Base-by-base conservation (phyloP, 2,113 vertebrate genomes). In the Ictidomys tridecemlineatus region DNA sequence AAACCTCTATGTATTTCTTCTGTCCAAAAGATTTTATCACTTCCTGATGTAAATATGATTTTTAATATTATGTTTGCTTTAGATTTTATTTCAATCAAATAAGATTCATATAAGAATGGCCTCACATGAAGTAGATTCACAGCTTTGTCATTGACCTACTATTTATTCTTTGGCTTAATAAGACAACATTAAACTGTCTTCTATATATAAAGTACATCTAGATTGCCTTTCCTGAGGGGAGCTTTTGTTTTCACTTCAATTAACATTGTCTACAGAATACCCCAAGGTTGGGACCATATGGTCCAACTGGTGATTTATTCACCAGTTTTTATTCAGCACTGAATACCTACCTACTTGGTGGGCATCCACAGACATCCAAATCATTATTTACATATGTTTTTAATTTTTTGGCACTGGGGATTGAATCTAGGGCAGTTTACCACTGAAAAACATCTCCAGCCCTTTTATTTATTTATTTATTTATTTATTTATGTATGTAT, bases 11-110 rank as follows among this genome's bases (percentile, higher is more conserved):
- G 11, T 88, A 13, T 97, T 16, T 87, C 79, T 83, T 67, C 37
- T 89, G 37, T 58, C 65, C 61, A 85, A 32, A 77, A 28, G 28
- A 84, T 96, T 90, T 88, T 85, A 34, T 30, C 30, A 70, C 34
- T 93, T 95, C 85, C 51, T 74, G 56, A 34, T 97, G 24, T 4
- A 30, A 86, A 34, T 87, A 20, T 92, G 28, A 53, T 56, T 22
- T 92, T 58, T 87, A n/a, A 84, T 78, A 95, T 93, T 84, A 24
- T 85, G 34, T 94, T 93, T 77, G 14, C 74, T 89, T 79, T 70
- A 87, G 63, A 42, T 90, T 92, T 94, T 83, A 86, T 97, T 97
- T 92, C 30, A 76, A 2, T 82, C 48, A 94, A 69, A 13, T 79
- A 45, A 85, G 13, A 79, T 12, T 95, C 63, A 90, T 78, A 90